Base-by-base conservation (phyloP, 2,888 invertebrate species). In the Phortica magna region DNA sequence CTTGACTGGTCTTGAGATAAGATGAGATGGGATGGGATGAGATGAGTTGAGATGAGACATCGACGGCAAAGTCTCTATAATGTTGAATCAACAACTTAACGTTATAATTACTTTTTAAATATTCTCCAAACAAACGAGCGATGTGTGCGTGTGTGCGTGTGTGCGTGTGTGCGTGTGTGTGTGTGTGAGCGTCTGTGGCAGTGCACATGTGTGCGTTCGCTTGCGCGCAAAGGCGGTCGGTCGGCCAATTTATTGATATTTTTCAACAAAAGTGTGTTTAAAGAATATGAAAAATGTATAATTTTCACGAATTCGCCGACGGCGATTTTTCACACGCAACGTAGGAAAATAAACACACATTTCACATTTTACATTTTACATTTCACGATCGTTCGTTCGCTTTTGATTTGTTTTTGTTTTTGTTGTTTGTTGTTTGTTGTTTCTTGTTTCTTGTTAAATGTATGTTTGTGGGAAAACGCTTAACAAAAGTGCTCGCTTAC, bases 21-120 rank as follows among this genome's bases (percentile, higher is more conserved):
- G 43, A n/a, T 10, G 57, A 12, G 57, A 5, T 57, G 57, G 5
- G n/a, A 5, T 57, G 7, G 5, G n/a, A 5, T 57, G 57, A 57
- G n/a, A 5, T 57, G 57, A 59, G 2, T 17, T 59, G 59, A 59
- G 59, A 17, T 59, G 67, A 65, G 70, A 71, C 39, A 65, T 65
- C 41, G 70, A 71, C 55, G 70, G 53, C 22, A 31, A 71, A 71
- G 71, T 78, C 81, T 83, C 79, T 82, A 84, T 84, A 81, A 80
- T 82, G 83, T 82, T 84, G 76, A 82, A 83, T 83, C 82, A 83
- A 83, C 83, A 83, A 83, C 82, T 84, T 84, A 85, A 87, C 86
- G 86, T 85, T 84, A 85, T 87, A 87, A 85, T 85, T 85, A 85
- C 83, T 82, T 78, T 85, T 87, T 83, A 83, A 87, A 85, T 85